Evolutionary conservation across 2,113 vertebrate species (phyloP), one percentile per base, ranked within the genome.

Genomic region (Gymnocephalus cernua): DNA sequence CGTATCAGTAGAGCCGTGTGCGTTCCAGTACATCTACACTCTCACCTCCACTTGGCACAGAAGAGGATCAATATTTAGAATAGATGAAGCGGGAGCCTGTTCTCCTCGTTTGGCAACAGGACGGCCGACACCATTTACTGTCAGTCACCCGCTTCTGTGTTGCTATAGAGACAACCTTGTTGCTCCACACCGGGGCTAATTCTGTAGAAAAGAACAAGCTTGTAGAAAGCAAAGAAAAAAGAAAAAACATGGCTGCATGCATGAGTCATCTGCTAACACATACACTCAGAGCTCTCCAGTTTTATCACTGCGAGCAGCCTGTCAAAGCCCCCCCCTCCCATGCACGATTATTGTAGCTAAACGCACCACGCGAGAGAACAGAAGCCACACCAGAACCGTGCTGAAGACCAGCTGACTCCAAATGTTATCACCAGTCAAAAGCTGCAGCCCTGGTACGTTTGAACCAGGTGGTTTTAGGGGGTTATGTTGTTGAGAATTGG

Each of bases 141-240:
- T 90, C 93, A 88, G 79, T 92, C 90, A 83, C 79, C 85, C 14
- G 54, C 83, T 64, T 89, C 87, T 15, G 68, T 59, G 90, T 91
- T 91, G 80, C 91, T 47, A 88, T 91, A 91, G 93, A 88, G 90
- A 93, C 91, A 91, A 93, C 91, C 91, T 90, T 91, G 89, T 80
- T 91, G 87, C 83, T 86, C 83, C 11, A 70, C 74, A 82, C 73
- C 1, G 35, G 83, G 75, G 86, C 85, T 89, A 91, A 92, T 82
- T 83, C 84, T 84, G 80, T 76, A 76, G 62, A 73, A 68, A 73
- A 77, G 75, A 88, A 62, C 25, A 35, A 67, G 77, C 86, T 83
- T 29, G 74, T 68, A 85, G 87, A 88, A 89, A 74, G 70, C 48
- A 35, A 61, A n/a, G n/a, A 23, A 27, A 74, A 57, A 58, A 45